Evolutionary conservation across 2,797 vertebrate species (phyloP).

Genomic region (Sorex maritimensis): DNA sequence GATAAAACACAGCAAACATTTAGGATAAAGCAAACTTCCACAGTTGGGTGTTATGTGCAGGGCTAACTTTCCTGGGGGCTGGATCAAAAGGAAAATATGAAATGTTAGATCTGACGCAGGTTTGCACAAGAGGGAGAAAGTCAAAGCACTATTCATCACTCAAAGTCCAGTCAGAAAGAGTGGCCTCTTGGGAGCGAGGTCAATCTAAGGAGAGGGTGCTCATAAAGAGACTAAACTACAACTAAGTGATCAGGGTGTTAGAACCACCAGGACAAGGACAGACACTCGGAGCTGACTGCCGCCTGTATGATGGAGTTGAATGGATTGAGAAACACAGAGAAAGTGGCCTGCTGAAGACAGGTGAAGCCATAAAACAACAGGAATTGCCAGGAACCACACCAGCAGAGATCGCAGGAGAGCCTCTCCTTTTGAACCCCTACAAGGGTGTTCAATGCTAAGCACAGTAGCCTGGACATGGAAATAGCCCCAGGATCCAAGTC

Average conservation of each 20-base stretch:
- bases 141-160: neutral
- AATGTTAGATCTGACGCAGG: neutral
- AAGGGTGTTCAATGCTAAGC: neutral
- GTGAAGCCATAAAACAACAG: neutral
- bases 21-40: neutral
- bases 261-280: rapidly evolving
- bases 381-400: neutral
- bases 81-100: neutral
- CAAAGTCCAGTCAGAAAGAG: neutral
- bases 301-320: neutral
- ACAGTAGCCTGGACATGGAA: too few relatives aligned
- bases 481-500: too few relatives aligned
- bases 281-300: neutral
- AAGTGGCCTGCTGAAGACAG: neutral
- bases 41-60: neutral
- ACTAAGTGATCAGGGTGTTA: rapidly evolving
- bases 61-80: neutral
- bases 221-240: neutral
- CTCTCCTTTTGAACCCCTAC: neutral
- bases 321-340: neutral
- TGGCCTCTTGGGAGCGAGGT: neutral
- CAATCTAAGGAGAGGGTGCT: neutral
- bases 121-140: neutral
- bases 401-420: neutral
- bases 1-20: conserved; percentile 30